A percentile compares a stretch with the other conserved stretches of the same genome.
Evolutionary conservation across 2,113 vertebrate genomes (phyloP).

Genomic region (Pagrus major): DNA sequence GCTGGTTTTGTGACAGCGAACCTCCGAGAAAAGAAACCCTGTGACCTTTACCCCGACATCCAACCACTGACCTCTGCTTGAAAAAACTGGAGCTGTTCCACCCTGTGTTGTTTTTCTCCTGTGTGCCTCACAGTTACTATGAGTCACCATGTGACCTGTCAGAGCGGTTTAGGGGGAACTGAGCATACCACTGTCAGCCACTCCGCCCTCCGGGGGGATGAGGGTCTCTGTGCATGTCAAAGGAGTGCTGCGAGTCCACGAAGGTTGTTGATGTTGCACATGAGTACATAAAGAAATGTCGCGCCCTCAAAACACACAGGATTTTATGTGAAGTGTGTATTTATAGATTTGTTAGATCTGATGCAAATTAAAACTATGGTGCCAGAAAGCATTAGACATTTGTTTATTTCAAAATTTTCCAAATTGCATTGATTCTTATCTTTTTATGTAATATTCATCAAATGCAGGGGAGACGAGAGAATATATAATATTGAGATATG

Average conservation of each 20-base stretch:
- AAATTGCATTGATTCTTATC: not conserved
- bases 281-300: conserved; percentile 23
- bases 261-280: conserved; percentile 33
- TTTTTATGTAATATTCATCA: no score
- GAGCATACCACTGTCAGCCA: conserved; percentile 38
- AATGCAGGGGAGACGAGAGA: not conserved
- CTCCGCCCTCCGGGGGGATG: conserved; percentile 30
- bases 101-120: conserved; percentile 29
- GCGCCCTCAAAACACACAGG: not conserved
- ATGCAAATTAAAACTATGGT: not conserved
- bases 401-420: not conserved
- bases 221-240: conserved; percentile 38
- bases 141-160: conserved; percentile 71
- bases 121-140: conserved; percentile 60
- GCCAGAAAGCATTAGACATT: not conserved
- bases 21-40: conserved; percentile 8
- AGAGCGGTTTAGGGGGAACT: conserved; percentile 56
- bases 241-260: not conserved
- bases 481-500: not conserved
- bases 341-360: not conserved
- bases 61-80: conserved; percentile 10
- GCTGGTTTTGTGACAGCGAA: conserved; percentile 24
- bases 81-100: conserved; percentile 6
- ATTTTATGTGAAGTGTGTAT: not conserved
- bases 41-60: conserved; percentile 51